A percentile compares a stretch with the other conserved stretches of the same genome.
Evolutionary conservation across 2,888 invertebrate species (phyloP).

Genomic region (Cosmia pyralina): DNA sequence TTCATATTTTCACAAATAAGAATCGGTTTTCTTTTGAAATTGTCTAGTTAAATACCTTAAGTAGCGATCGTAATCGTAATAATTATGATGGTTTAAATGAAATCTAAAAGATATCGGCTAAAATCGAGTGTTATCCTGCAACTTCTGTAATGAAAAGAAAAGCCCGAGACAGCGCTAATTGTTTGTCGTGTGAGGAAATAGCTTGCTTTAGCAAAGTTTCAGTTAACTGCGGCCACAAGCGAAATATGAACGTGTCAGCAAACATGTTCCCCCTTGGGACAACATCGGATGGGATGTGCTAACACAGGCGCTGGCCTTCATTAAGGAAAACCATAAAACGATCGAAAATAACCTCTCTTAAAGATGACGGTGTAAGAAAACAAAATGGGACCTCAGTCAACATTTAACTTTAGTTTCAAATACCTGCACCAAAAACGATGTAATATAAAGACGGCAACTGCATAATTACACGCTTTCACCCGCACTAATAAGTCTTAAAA

Average conservation of each 20-base stretch:
- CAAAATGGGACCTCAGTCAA: constrained; percentile 16
- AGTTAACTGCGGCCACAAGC: constrained; percentile 73
- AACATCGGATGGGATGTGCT: constrained; percentile 76
- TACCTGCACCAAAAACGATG: too few relatives aligned
- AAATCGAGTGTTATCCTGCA: neutral
- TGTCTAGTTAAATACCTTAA: neutral
- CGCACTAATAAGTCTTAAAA: neutral
- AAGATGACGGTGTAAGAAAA: constrained; percentile 63
- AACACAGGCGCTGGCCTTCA: constrained; percentile 76
- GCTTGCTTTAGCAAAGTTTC: constrained; percentile 76
- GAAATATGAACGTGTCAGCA: constrained; percentile 81
- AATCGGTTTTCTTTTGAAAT: neutral
- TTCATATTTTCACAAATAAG: neutral
- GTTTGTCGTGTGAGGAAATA: constrained; percentile 72
- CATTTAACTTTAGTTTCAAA: neutral
- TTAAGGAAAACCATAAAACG: constrained; percentile 83
- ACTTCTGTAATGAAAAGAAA: constrained; percentile 53
- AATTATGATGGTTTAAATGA: too few relatives aligned
- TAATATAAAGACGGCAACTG: neutral
- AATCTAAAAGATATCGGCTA: neutral
- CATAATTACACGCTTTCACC: neutral
- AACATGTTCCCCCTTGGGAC: constrained; percentile 80
- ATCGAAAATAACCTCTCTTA: constrained; percentile 77
- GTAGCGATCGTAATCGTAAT: neutral
- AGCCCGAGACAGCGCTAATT: constrained; percentile 66